Percentiles rank a stretch among this genome's conserved stretches.
These are phyloP conservation scores for Troides helena DNA, from an alignment of 2,888 invertebrate species.

Conservation along the genomic window DNA sequence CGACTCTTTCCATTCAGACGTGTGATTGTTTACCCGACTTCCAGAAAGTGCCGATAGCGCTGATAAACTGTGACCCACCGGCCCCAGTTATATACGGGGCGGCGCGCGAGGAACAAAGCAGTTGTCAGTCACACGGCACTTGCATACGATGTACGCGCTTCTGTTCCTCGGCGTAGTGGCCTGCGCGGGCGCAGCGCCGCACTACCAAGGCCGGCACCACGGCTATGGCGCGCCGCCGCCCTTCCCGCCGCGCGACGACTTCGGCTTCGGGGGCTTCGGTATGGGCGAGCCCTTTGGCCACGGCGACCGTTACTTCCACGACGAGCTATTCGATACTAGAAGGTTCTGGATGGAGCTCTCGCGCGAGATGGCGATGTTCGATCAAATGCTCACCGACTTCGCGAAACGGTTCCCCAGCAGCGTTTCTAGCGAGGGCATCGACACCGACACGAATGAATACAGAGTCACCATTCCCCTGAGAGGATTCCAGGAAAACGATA, in stretches of 20 bases:
- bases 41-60: slow-evolving; percentile 48
- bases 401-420: slow-evolving; percentile 47
- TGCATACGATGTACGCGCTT: slow-evolving; percentile 49
- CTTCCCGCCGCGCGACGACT: background rate
- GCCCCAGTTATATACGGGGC: slow-evolving; percentile 43
- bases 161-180: slow-evolving; percentile 48
- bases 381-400: slow-evolving; percentile 50
- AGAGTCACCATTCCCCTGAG: slow-evolving; percentile 50
- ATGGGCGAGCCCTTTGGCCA: slow-evolving; percentile 24
- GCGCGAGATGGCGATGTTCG: slow-evolving; percentile 50
- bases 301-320: slow-evolving; percentile 36
- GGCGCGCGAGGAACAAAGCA: slow-evolving; percentile 17
- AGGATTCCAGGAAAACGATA: slow-evolving; percentile 61
- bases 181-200: slow-evolving; percentile 54
- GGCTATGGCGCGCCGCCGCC: background rate
- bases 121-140: slow-evolving; percentile 21
- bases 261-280: slow-evolving; percentile 7
- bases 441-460: slow-evolving; percentile 52
- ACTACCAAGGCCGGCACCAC: slow-evolving; percentile 30
- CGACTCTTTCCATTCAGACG: slow-evolving; percentile 9
- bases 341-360: slow-evolving; percentile 56
- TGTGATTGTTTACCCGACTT: slow-evolving; percentile 36
- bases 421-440: slow-evolving; percentile 41
- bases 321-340: slow-evolving; percentile 54
- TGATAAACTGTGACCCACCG: slow-evolving; percentile 54